These are phyloP conservation scores for Manduca sexta DNA, from an alignment of 1,140 invertebrate genomes.

Conservation along the genomic window DNA sequence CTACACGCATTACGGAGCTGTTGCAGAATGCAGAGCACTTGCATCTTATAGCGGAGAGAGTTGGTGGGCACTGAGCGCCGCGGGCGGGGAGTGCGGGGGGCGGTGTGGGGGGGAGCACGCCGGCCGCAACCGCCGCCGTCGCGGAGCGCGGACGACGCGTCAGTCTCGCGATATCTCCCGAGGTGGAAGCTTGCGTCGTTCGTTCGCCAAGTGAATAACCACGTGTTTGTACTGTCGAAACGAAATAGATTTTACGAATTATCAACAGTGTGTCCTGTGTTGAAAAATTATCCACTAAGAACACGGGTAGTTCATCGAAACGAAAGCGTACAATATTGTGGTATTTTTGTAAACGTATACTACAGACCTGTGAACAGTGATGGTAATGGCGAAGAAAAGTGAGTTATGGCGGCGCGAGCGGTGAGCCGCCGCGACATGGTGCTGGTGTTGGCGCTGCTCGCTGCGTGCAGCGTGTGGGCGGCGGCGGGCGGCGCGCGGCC, in stretches of 20 bases:
- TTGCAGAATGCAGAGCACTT: too few relatives aligned
- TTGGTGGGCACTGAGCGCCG: too few relatives aligned
- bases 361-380: too few relatives aligned
- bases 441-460: constrained; percentile 2
- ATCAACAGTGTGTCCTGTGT: neutral
- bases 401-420: constrained; percentile 4
- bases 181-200: constrained; percentile 23
- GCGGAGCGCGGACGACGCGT: neutral
- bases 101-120: neutral
- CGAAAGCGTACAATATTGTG: neutral
- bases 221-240: constrained; percentile 26
- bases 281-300: neutral
- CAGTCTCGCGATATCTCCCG: constrained; percentile 12
- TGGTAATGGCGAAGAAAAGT: too few relatives aligned
- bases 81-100: neutral
- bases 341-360: neutral
- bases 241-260: neutral
- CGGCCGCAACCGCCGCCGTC: neutral
- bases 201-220: constrained; percentile 7
- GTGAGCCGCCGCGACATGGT: constrained; percentile 19
- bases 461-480: constrained; percentile 23
- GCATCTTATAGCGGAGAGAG: neutral
- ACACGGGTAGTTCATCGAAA: neutral
- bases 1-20: too few relatives aligned
- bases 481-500: constrained; percentile 35